A percentile compares a stretch with the other conserved stretches of the same genome.
Evolutionary conservation across 2,888 invertebrate species (phyloP).

Genomic region (Phlogophora meticulosa): DNA sequence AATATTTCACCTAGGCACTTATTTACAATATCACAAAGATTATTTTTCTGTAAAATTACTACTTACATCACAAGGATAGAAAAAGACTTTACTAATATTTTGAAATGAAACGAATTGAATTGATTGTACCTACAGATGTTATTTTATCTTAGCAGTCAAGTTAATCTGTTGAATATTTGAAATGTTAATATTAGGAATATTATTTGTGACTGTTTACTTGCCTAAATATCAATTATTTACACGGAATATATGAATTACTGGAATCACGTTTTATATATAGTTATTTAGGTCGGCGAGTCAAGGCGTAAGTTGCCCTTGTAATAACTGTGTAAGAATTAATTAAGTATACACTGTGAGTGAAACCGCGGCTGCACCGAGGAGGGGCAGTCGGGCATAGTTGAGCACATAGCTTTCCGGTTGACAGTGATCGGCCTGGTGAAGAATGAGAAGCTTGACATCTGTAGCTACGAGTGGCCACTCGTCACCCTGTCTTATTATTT

Average conservation of each 20-base stretch:
- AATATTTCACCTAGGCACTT: slow-evolving; percentile 67
- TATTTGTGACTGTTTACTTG: slow-evolving; percentile 70
- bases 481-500: slow-evolving; percentile 44
- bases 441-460: slow-evolving; percentile 43
- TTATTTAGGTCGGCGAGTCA: slow-evolving; percentile 51
- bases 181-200: slow-evolving; percentile 64
- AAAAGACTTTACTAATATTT: slow-evolving; percentile 59
- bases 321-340: slow-evolving; percentile 53
- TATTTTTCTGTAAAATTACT: slow-evolving; percentile 71
- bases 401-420: slow-evolving; percentile 60
- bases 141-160: slow-evolving; percentile 69
- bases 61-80: slow-evolving; percentile 58
- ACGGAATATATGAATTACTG: slow-evolving; percentile 64
- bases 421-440: slow-evolving; percentile 17
- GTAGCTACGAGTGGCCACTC: slow-evolving; percentile 32
- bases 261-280: slow-evolving; percentile 61
- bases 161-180: slow-evolving; percentile 69
- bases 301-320: slow-evolving; percentile 42
- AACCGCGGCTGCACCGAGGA: slow-evolving; percentile 30
- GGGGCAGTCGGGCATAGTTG: slow-evolving; percentile 38
- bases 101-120: slow-evolving; percentile 65
- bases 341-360: slow-evolving; percentile 48
- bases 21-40: slow-evolving; percentile 69
- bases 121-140: slow-evolving; percentile 64
- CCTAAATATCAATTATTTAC: slow-evolving; percentile 77